Evolutionary conservation across 2,888 invertebrate species (phyloP), one percentile per base, ranked within the genome.

Genomic region (Bursaphelenchus okinawaensis): DNA sequence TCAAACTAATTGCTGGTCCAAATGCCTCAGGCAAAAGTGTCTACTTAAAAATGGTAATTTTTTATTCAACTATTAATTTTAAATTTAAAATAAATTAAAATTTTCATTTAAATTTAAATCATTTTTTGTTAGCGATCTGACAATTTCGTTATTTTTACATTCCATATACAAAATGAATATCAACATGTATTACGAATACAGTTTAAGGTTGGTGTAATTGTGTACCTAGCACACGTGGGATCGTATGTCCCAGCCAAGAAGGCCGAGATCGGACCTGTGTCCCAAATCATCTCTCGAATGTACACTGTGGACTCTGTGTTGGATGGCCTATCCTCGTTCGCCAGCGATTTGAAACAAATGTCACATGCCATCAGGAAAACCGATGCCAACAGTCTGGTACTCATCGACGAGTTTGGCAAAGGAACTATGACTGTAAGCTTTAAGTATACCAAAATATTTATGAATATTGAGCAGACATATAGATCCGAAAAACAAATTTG

Each of bases 1-100:
- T 93, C 24, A 90, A 90, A 82, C 87, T 94, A 57, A 84, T 93
- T 7, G 91, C 91, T 0, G 93, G 93, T 0, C 91, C 93, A 0
- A 94, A 93, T 84, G 89, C 91, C 0, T 90, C 91, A 79, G 94
- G 94, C 2, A 95, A 94, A 84, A 93, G 91, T 67, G 88, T 93
- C 27, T 94, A 91, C 83, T 86, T 94, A 80, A 93, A 92, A 84
- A 91, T 92, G 85, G 87, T 87, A 31, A 16, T 55, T 19, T 52
- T 61, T 12, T 40, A 19, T 62, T 2, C 12, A 4, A 19, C 16
- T 61, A n/a, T n/a, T 2, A 20, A 23, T n/a, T 60, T 19, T 58
- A 9, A 16, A 56, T 57, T 57, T 58, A 16, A 12, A 57, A 8
- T 22, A n/a, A 19, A 12, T 9, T 56, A 9, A 16, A 26, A 24